A percentile compares a stretch with the other conserved stretches of the same genome.
Evolutionary conservation across 1,140 invertebrate genomes (phyloP).

Genomic region (Rhizoglyphus robini): DNA sequence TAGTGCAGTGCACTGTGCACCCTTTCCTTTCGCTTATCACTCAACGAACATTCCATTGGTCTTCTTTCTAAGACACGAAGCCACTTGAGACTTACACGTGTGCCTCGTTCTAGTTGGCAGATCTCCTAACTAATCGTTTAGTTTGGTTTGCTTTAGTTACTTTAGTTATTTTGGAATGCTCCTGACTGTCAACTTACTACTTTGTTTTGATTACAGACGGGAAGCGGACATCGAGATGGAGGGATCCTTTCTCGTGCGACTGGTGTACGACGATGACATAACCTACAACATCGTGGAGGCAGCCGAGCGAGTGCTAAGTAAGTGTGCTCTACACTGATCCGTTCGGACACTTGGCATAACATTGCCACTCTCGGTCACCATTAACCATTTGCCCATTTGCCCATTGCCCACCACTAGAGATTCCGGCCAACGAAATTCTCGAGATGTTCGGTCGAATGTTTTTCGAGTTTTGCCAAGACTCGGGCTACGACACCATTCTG

Average conservation of each 20-base stretch:
- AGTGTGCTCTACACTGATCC: no score
- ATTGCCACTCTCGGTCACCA: conserved; percentile 18
- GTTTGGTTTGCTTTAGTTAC: no score
- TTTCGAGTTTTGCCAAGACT: conserved; percentile 86
- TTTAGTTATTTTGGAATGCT: no score
- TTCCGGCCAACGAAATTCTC: conserved; percentile 72
- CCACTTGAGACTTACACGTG: no score
- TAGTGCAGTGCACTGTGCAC: no score
- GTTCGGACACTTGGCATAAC: neutral
- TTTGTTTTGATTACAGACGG: no score
- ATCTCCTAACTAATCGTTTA: no score
- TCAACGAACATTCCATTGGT: no score
- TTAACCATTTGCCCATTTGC: neutral
- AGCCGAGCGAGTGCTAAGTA: conserved; percentile 75
- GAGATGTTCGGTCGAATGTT: conserved; percentile 87
- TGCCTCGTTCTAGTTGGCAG: no score
- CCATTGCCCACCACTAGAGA: conserved; percentile 45
- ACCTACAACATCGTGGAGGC: conserved; percentile 84
- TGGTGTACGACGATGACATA: conserved; percentile 87
- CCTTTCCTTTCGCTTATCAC: no score
- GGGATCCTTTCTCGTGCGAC: conserved; percentile 78
- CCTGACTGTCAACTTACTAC: no score
- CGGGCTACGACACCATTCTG: conserved; percentile 80
- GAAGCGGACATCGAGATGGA: conserved; percentile 84
- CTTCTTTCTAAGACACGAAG: no score